phyloP scores from a whole-genome alignment of 2,113 vertebrate species.

The Rynchops niger region DNA sequence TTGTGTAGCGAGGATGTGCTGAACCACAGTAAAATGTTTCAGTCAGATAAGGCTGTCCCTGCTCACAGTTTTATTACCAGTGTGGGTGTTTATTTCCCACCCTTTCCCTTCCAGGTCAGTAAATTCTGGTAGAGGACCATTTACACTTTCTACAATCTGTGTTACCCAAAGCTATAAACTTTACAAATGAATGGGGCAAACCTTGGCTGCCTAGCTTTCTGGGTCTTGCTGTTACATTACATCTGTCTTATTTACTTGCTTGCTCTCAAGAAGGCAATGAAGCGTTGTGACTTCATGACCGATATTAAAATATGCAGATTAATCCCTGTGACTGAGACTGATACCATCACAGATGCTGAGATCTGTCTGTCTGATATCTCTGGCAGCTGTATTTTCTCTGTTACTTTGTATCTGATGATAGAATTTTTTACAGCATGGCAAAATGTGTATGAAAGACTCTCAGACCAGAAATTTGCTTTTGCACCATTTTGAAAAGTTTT shows the following conservation, averaged over 20 bases:
- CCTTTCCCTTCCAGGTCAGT: slow-evolving; percentile 55
- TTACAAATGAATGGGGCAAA: slow-evolving; percentile 42
- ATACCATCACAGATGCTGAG: neutral
- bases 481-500: neutral
- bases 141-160: slow-evolving; percentile 37
- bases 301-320: slow-evolving; percentile 47
- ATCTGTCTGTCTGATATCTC: neutral
- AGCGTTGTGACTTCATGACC: slow-evolving; percentile 14
- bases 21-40: slow-evolving; percentile 36
- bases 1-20: neutral
- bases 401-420: neutral
- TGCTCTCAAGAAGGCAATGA: slow-evolving; percentile 17
- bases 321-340: neutral
- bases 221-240: neutral
- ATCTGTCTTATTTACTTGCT: slow-evolving; percentile 47
- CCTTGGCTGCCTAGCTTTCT: slow-evolving; percentile 3
- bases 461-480: neutral
- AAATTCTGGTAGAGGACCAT: slow-evolving; percentile 42
- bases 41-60: neutral
- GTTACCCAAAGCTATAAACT: slow-evolving; percentile 44
- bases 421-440: neutral
- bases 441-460: neutral
- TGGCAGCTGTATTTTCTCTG: neutral
- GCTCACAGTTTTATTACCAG: slow-evolving; percentile 46
- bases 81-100: slow-evolving; percentile 42